A percentile compares a stretch with the other conserved stretches of the same genome.
Evolutionary conservation across 2,113 vertebrate genomes (phyloP).

Genomic region (Carollia perspicillata): DNA sequence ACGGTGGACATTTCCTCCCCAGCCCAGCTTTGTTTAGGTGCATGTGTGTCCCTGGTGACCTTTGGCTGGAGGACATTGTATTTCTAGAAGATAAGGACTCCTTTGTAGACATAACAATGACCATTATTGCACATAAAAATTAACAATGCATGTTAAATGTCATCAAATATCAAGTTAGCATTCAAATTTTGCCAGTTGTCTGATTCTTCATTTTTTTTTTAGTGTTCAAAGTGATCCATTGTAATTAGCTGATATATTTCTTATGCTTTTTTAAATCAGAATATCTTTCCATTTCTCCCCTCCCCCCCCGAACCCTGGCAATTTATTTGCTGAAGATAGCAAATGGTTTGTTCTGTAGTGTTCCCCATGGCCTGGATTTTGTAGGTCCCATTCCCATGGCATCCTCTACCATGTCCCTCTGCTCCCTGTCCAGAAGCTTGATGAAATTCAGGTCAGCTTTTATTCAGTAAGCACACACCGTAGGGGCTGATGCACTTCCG

Average conservation of each 20-base stretch:
- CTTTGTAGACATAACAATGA: neutral
- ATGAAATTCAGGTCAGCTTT: neutral
- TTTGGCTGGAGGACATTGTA: neutral
- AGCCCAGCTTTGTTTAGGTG: neutral
- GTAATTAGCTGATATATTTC: neutral
- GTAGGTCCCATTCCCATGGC: neutral
- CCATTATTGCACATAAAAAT: neutral
- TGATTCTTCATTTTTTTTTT: neutral
- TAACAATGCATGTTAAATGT: neutral
- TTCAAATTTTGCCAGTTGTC: neutral
- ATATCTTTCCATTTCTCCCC: neutral
- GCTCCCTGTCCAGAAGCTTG: neutral
- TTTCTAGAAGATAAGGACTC: neutral
- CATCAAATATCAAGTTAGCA: neutral
- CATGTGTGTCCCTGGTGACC: neutral
- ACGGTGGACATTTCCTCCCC: neutral
- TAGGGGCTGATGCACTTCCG: neutral
- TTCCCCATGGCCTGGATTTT: neutral
- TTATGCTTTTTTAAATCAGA: neutral
- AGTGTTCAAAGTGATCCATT: neutral
- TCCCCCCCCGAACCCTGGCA: too few species aligned
- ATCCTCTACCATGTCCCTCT: neutral
- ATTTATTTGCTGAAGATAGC: neutral
- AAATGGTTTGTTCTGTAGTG: neutral
- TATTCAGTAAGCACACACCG: neutral